Evolutionary conservation across 2,797 vertebrate species (phyloP).

Genomic region (Catharus ustulatus): DNA sequence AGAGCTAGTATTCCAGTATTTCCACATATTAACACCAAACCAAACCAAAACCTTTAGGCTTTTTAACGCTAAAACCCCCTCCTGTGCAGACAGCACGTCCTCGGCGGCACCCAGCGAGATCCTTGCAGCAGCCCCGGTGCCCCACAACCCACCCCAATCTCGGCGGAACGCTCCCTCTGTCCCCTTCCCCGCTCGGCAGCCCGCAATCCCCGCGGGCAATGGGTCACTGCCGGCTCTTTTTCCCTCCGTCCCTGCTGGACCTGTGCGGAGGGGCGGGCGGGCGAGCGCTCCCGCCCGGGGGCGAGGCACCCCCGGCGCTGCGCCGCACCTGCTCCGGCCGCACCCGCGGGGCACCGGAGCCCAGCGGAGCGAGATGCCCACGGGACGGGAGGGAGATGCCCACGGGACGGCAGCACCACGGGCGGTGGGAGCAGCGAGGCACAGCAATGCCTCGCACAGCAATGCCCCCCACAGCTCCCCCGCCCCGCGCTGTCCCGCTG

Average conservation of each 20-base stretch:
- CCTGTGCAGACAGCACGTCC: rapidly evolving
- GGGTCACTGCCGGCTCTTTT: rapidly evolving
- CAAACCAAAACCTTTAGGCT: neutral
- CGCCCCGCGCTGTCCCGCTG: neutral
- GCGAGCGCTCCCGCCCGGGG: neutral
- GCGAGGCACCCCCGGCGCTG: neutral
- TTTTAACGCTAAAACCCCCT: neutral
- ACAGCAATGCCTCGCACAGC: neutral
- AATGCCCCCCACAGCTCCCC: neutral
- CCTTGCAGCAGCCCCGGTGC: neutral
- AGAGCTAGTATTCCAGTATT: constrained; percentile 6
- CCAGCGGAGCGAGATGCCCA: neutral
- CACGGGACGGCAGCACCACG: neutral
- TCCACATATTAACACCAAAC: neutral
- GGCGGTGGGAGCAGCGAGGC: neutral
- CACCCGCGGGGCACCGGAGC: neutral
- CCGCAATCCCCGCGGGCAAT: neutral
- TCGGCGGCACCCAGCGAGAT: neutral
- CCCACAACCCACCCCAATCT: neutral
- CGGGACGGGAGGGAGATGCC: neutral
- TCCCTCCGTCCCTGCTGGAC: neutral
- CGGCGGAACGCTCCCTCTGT: neutral
- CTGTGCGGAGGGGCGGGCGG: neutral
- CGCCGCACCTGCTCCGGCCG: neutral
- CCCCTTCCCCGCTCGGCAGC: neutral